phyloP scores from a whole-genome alignment of 92 coral and sea anemone species.

The Epizoanthus stellaris region DNA sequence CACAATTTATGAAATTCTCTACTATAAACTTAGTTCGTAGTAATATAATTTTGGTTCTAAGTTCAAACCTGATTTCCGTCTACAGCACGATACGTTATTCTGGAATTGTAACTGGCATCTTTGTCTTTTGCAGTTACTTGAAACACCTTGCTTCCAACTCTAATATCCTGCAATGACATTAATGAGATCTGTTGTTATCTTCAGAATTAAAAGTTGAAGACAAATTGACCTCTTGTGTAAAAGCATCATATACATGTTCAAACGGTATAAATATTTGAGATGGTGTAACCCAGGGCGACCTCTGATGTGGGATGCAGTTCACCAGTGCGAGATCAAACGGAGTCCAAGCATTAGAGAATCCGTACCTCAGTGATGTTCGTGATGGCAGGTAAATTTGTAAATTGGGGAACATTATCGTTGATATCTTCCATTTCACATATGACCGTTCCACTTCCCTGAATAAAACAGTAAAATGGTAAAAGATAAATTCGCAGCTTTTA shows the following conservation, averaged over 20 bases:
- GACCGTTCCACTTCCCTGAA: conserved; percentile 8
- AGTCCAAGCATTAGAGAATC: background rate
- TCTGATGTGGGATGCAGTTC: too few species aligned
- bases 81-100: background rate
- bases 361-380: conserved; percentile 11
- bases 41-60: background rate
- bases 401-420: conserved; percentile 23
- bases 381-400: conserved; percentile 10
- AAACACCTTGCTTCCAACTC: conserved; percentile 4
- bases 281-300: too few species aligned
- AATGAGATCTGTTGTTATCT: background rate
- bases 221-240: too few species aligned
- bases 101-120: background rate
- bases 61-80: conserved; percentile 9
- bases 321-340: too few species aligned
- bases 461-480: background rate
- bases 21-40: background rate
- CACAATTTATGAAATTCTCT: background rate
- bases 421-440: background rate
- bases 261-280: too few species aligned
- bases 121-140: background rate
- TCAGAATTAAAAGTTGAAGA: too few species aligned
- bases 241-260: too few species aligned
- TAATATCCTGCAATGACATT: background rate
- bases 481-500: background rate